Evolutionary conservation across 1,140 invertebrate species (phyloP), one percentile per base, ranked within the genome.

Genomic region (Drosophila baimaii): DNA sequence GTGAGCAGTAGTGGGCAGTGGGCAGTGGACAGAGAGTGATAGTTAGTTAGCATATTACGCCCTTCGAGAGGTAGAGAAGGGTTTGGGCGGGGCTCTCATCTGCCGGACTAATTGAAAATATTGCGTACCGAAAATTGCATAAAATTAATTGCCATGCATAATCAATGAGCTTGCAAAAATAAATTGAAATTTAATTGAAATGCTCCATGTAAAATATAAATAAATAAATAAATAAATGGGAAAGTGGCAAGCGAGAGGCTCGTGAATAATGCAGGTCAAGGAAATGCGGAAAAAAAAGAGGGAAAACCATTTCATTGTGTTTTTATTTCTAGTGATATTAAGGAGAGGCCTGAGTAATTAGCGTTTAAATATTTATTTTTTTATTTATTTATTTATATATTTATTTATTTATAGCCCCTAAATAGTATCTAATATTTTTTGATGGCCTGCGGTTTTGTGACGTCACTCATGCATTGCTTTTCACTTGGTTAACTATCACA

Each of bases 171-270:
- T 56, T 37, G 58, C 58, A 74, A 63, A 75, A 76, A 76, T 65
- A 76, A 76, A 76, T 76, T 76, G 73, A 76, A 76, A 66, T 76
- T 76, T 76, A 76, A 76, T 76, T 76, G 72, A 76, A 76, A 76
- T 76, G 61, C 66, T 57, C 27, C 66, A 56, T 70, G 29, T 68
- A 44, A 35, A 49, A 27, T 47, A 47, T 9, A 61, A 44, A 44
- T 21, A 59, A 59, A 47, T 51, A 59, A 61, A 49, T 59, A 62
- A 66, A 69, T 69, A 52, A 63, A 52, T 68, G 46, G 43, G 46
- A 19, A 64, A 65, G 39, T 47, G 65, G 27, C 27, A 19, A 47
- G 61, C 33, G 58, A 55, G 43, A 27, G 33, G 12, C 15, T 35
- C 31, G 27, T 65, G 29, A 66, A 68, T 65, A 33, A 66, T 68